Base-by-base conservation (phyloP, 2,797 vertebrate genomes). In the Setipinna tenuifilis region DNA sequence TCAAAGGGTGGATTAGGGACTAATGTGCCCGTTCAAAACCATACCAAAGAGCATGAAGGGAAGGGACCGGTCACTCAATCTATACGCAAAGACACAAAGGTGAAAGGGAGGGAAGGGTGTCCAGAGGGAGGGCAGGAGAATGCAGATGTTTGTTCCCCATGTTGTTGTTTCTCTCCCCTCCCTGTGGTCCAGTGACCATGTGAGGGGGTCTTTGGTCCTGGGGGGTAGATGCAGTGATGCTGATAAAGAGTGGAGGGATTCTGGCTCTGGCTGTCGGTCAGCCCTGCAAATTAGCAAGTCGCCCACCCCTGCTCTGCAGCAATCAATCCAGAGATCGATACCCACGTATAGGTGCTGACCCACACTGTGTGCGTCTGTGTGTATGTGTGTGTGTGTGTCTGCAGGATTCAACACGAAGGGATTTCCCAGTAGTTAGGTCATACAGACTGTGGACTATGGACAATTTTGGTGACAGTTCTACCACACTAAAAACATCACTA, bases 1-100 rank as follows among this genome's bases (percentile, higher is more conserved):
- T 93, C 92, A 93, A 86, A 84, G 87, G 89, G 88, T 89, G 91
- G 91, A 92, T 89, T 89, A 93, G 91, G 89, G 89, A 90, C 88
- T 81, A 19, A 28, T 19, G 82, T 91, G 87, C 88, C 62, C 81
- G 86, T 92, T 93, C 89, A 85, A 85, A 91, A 90, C 89, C 86
- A 85, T 88, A 90, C 88, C 89, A 87, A 90, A 90, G 88, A 91
- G 85, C 61, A 31, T 50, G 86, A 90, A 28, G 68, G 44, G 11
- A 19, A 71, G 41, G 50, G n/a, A n/a, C n/a, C n/a, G n/a, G 59
- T 48, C 41, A 71, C 31, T 71, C 83, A 83, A 68, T 31, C 46
- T 19, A 28, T 71, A 23, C 16, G 31, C 31, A n/a, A n/a, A n/a
- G 31, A 35, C 0, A 75, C 68, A 75, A 23, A 68, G 17, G 12